These are phyloP conservation scores for Nothobranchius kuhntae DNA, from an alignment of 2,113 vertebrate species.

Conservation along the genomic window DNA sequence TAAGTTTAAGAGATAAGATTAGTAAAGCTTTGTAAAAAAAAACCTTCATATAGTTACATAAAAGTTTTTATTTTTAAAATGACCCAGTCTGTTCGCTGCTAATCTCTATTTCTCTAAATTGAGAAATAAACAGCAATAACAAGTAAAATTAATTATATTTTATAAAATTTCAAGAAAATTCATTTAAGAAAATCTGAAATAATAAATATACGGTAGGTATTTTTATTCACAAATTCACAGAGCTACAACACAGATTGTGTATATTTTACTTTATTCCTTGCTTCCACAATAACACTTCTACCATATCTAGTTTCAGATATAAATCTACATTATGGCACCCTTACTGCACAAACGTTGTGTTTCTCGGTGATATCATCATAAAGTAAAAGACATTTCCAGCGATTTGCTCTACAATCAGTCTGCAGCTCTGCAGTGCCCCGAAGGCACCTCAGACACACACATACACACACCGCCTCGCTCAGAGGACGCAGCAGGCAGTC, in stretches of 20 bases:
- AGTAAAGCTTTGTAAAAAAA: too few species aligned
- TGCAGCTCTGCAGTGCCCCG: slow-evolving; percentile 22
- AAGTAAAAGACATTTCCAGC: slow-evolving; percentile 28
- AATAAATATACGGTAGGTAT: too few species aligned
- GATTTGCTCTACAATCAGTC: slow-evolving; percentile 39
- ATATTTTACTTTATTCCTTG: background rate
- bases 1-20: too few species aligned
- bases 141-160: too few species aligned
- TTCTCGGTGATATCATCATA: slow-evolving; percentile 29
- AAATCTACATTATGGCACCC: slow-evolving; percentile 16
- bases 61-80: too few species aligned
- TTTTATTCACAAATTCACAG: too few species aligned
- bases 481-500: slow-evolving; percentile 40
- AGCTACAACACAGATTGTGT: background rate
- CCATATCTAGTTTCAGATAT: background rate
- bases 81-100: too few species aligned
- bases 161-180: too few species aligned
- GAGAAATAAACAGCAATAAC: too few species aligned
- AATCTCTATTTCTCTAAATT: too few species aligned
- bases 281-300: slow-evolving; percentile 8
- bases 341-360: background rate
- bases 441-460: slow-evolving; percentile 32
- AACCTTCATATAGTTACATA: too few species aligned
- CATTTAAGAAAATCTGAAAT: too few species aligned
- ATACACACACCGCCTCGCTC: slow-evolving; percentile 36